Base-by-base conservation (phyloP, 1,140 invertebrate genomes). In the Drosophila ogumai region DNA sequence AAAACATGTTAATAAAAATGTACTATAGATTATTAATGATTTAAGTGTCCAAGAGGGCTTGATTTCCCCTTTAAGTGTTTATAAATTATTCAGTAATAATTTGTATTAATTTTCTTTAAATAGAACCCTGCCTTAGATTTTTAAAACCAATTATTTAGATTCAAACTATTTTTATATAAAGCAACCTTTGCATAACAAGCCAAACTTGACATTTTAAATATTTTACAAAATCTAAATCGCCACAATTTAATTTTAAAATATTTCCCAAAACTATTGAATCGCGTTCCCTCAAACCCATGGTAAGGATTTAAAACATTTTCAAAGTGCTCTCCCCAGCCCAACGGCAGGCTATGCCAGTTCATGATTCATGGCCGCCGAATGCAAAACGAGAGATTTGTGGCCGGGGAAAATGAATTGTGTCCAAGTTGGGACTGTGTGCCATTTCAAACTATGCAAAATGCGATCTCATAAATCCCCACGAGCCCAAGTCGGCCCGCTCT, bases 391-490 rank as follows among this genome's bases (percentile, higher is more conserved):
- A 80, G 80, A 84, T 90, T 88, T 90, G 81, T 90, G 73, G 73
- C 80, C 57, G 55, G 44, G 58, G 78, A 65, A 82, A 87, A 82
- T 86, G 75, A 86, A 87, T 79, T 75, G 81, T 81, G 84, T 65
- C 36, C 69, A 73, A 72, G 67, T 71, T 72, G 25, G 67, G 19
- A 31, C 69, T 59, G 68, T 79, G 65, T 61, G 72, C 80, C 84
- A 84, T 88, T 90, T 57, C 80, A 84, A 88, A 84, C 84, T 88
- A 88, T 88, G 84, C 85, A 88, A 90, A 87, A 88, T 73, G 55
- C 60, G 68, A 72, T 66, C 85, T 81, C 85, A 63, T 88, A 88
- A 88, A 88, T 88, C 61, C 57, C 60, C 55, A 34, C 34, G 64
- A 64, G 59, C 36, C 78, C 77, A 77, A 84, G 75, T 38, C 43